Evolutionary conservation across 2,797 vertebrate genomes (phyloP).

Genomic region (Bufotes viridis): DNA sequence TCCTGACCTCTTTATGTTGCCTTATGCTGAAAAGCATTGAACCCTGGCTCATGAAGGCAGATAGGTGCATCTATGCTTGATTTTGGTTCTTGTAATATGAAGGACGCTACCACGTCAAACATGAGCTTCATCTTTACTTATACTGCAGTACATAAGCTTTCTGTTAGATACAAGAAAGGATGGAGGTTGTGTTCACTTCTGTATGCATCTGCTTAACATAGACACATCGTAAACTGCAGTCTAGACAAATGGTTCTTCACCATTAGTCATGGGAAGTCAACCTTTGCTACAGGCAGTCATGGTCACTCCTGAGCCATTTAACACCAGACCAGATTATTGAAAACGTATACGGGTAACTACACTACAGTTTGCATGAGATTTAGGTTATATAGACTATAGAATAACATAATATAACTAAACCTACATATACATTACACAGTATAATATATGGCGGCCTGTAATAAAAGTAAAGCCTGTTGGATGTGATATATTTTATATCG

Average conservation of each 20-base stretch:
- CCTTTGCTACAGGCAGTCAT: not conserved
- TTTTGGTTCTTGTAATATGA: not conserved
- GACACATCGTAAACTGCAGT: slow-evolving; percentile 22
- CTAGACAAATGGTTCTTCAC: slow-evolving; percentile 8
- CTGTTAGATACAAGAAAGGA: not conserved
- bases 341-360: not conserved
- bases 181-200: not conserved
- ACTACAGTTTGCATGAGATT: not conserved
- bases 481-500: not conserved
- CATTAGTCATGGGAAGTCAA: slow-evolving; percentile 11
- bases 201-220: not conserved
- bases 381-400: not conserved
- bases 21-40: not conserved
- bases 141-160: not conserved
- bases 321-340: not conserved
- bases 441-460: not conserved
- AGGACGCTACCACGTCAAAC: not conserved
- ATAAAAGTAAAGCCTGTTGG: not conserved
- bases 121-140: not conserved
- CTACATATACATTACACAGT: not conserved
- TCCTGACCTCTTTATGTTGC: no score
- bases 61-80: not conserved
- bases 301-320: not conserved
- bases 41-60: not conserved
- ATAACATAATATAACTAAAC: not conserved